phyloP scores from a whole-genome alignment of 2,797 vertebrate genomes.

The Hozukius guyotensis region DNA sequence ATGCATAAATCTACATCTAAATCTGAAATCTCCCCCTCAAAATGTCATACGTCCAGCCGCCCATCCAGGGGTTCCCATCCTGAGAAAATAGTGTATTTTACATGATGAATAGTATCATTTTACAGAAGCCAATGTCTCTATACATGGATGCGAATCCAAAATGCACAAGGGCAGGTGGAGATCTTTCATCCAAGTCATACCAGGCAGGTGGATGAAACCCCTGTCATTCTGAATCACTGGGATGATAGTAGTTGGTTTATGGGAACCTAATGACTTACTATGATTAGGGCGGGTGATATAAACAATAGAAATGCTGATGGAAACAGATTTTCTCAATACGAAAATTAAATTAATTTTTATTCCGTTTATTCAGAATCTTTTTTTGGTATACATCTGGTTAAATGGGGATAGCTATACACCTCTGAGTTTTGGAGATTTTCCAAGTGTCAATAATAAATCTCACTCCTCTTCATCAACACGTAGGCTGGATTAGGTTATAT shows the following conservation, averaged over 20 bases:
- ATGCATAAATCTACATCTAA: slow-evolving; percentile 83
- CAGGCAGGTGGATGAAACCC: not conserved
- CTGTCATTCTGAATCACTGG: not conserved
- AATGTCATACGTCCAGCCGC: slow-evolving; percentile 62
- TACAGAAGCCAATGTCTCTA: slow-evolving; percentile 23
- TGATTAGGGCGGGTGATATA: not conserved
- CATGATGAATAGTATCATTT: slow-evolving; percentile 69
- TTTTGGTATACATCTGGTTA: not conserved
- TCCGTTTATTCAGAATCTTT: too few species aligned
- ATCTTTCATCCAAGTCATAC: not conserved
- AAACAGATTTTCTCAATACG: not conserved
- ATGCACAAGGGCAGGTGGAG: slow-evolving; percentile 7
- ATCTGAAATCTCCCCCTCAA: slow-evolving; percentile 65
- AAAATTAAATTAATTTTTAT: not conserved
- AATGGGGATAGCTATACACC: slow-evolving; percentile 23
- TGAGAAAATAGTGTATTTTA: slow-evolving; percentile 70
- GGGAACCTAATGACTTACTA: not conserved
- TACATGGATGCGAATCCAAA: slow-evolving; percentile 20
- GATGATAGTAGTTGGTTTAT: not conserved
- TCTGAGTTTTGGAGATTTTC: slow-evolving; percentile 30
- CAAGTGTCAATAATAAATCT: slow-evolving; percentile 32
- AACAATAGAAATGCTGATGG: not conserved
- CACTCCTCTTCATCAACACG: slow-evolving; percentile 31
- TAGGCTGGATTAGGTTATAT: slow-evolving; percentile 29
- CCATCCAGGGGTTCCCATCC: slow-evolving; percentile 47